phyloP scores from a whole-genome alignment of 1,140 invertebrate genomes.

The Cyclargus thomasi region DNA sequence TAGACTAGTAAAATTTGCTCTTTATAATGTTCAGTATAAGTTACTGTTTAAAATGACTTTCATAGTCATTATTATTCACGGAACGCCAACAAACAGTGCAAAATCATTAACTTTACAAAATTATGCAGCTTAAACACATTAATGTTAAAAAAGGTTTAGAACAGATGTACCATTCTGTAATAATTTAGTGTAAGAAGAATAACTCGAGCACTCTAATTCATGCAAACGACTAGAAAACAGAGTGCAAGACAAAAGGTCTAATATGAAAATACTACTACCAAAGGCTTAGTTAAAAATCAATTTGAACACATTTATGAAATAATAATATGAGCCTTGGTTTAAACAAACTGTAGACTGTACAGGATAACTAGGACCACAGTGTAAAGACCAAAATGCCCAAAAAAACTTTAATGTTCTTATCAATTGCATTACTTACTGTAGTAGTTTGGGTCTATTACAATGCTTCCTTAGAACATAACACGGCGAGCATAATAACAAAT shows the following conservation, averaged over 20 bases:
- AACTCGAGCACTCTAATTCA: not conserved
- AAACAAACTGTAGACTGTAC: not conserved
- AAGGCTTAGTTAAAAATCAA: too few species aligned
- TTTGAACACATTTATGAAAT: too few species aligned
- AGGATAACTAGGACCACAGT: not conserved
- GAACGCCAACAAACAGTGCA: not conserved
- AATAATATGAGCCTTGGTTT: not conserved
- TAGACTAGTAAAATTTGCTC: too few species aligned
- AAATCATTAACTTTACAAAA: not conserved
- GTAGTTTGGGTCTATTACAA: conserved; percentile 45
- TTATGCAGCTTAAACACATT: not conserved
- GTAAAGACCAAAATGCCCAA: conserved; percentile 32
- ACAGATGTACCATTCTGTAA: not conserved
- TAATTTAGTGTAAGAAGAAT: not conserved
- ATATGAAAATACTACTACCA: too few species aligned
- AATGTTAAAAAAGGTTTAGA: not conserved
- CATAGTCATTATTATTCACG: not conserved
- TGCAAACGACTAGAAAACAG: too few species aligned
- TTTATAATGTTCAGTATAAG: too few species aligned
- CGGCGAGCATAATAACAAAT: conserved; percentile 13
- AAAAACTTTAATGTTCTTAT: conserved; percentile 28
- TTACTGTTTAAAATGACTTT: not conserved
- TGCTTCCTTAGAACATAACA: conserved; percentile 37
- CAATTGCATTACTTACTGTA: conserved; percentile 33
- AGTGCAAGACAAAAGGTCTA: too few species aligned